A percentile compares a stretch with the other conserved stretches of the same genome.
These are phyloP conservation scores for Cantharis rustica DNA, from an alignment of 2,888 invertebrate species.

Conservation along the genomic window DNA sequence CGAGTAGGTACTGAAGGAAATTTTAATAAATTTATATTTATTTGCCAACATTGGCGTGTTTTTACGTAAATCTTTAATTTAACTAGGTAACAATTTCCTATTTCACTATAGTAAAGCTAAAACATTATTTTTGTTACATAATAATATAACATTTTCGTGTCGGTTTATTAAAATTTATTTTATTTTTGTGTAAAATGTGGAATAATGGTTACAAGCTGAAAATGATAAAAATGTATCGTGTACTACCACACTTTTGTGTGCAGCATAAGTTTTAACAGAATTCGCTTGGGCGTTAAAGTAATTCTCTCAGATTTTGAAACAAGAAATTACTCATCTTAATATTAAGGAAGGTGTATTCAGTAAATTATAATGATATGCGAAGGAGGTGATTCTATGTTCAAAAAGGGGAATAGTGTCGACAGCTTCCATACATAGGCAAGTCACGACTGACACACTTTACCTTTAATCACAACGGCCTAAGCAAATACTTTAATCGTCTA, in stretches of 20 bases:
- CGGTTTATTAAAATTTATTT: background rate
- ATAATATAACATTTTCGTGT: background rate
- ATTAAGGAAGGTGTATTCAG: constrained; percentile 6
- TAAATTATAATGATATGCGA: constrained; percentile 13
- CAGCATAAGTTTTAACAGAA: background rate
- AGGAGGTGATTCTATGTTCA: constrained; percentile 7
- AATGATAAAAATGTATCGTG: background rate
- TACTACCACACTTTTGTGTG: background rate
- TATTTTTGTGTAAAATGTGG: background rate
- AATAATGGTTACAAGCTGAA: background rate
- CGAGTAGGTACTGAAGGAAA: background rate
- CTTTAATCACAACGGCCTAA: constrained; percentile 7
- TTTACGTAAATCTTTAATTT: background rate
- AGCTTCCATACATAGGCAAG: constrained; percentile 22
- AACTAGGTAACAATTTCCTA: background rate
- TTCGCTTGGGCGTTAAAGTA: background rate
- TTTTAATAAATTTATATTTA: background rate
- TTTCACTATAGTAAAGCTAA: background rate
- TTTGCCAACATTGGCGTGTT: background rate
- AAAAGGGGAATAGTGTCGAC: constrained; percentile 18
- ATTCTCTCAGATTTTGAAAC: background rate
- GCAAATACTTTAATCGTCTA: constrained; percentile 3
- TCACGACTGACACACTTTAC: constrained; percentile 38
- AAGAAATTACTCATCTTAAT: constrained; percentile 15
- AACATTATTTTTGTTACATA: background rate